These are phyloP conservation scores for Crambe crambe DNA, from an alignment of 37 sponge, comb jelly and placozoan genomes.

Conservation along the genomic window DNA sequence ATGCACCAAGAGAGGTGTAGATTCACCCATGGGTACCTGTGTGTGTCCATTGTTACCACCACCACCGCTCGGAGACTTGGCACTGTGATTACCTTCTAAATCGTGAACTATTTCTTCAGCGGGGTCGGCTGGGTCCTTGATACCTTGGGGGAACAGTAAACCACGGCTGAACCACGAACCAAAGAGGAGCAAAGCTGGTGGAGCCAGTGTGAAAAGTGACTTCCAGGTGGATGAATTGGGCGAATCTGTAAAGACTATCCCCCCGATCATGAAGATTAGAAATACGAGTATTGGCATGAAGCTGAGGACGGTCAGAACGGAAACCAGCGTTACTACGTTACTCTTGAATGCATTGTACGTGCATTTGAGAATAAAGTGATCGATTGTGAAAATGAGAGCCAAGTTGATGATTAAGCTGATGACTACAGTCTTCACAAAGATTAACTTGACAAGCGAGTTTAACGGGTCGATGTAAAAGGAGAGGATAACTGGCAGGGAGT, in stretches of 20 bases:
- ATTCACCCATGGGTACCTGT: too few species aligned
- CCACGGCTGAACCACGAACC: slow-evolving; percentile 50
- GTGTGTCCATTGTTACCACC: too few species aligned
- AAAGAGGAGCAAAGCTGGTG: slow-evolving; percentile 40
- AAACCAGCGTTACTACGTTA: neutral
- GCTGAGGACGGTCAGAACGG: slow-evolving; percentile 3
- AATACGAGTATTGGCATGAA: slow-evolving; percentile 41
- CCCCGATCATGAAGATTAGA: slow-evolving; percentile 44
- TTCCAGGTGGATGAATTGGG: slow-evolving; percentile 8
- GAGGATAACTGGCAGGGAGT: slow-evolving; percentile 27
- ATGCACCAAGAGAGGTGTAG: too few species aligned
- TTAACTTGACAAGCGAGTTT: slow-evolving; percentile 27
- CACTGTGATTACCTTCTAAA: slow-evolving; percentile 2
- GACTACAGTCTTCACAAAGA: slow-evolving; percentile 53
- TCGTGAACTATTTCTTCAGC: slow-evolving; percentile 26
- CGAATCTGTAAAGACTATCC: slow-evolving; percentile 24
- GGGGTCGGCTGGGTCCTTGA: neutral
- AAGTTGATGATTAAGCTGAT: slow-evolving; percentile 27
- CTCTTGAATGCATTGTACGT: neutral
- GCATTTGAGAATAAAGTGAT: slow-evolving; percentile 2
- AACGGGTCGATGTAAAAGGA: slow-evolving; percentile 47
- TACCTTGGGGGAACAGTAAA: slow-evolving; percentile 37
- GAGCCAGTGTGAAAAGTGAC: slow-evolving; percentile 39
- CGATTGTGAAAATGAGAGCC: slow-evolving; percentile 33
- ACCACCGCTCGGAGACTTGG: too few species aligned